Evolutionary conservation across 2,113 vertebrate genomes (phyloP).

Genomic region (Brachionichthys hirsutus): DNA sequence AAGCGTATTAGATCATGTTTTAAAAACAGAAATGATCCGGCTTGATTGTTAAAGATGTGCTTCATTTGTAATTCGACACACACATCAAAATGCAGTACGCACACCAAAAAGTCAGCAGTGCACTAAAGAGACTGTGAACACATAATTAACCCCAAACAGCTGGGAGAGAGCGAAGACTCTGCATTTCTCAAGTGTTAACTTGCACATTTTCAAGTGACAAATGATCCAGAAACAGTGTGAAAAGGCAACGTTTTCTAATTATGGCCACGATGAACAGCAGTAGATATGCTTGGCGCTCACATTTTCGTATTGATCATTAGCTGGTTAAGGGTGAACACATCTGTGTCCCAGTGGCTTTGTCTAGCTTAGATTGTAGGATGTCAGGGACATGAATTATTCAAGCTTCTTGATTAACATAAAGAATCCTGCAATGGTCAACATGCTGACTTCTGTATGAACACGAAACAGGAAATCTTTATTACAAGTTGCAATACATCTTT

Average conservation of each 20-base stretch:
- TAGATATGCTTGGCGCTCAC: slow-evolving; percentile 31
- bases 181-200: slow-evolving; percentile 47
- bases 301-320: slow-evolving; percentile 48
- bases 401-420: slow-evolving; percentile 52
- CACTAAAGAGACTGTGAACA: slow-evolving; percentile 14
- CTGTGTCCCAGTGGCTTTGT: slow-evolving; percentile 45
- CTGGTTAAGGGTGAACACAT: slow-evolving; percentile 58
- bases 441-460: slow-evolving; percentile 40
- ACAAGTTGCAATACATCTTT: background rate
- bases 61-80: slow-evolving; percentile 20
- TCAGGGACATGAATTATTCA: slow-evolving; percentile 65
- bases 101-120: slow-evolving; percentile 18
- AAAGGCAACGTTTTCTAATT: slow-evolving; percentile 48
- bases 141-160: slow-evolving; percentile 53
- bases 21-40: slow-evolving; percentile 4
- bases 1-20: slow-evolving; percentile 17
- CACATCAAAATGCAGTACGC: slow-evolving; percentile 3
- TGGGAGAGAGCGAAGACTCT: slow-evolving; percentile 38
- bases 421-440: slow-evolving; percentile 34
- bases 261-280: slow-evolving; percentile 8
- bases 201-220: slow-evolving; percentile 44
- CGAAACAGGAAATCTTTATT: slow-evolving; percentile 31
- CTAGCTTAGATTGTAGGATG: slow-evolving; percentile 30
- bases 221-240: slow-evolving; percentile 51
- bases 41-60: slow-evolving; percentile 16